Evolutionary conservation across 2,888 invertebrate species (phyloP).

Genomic region (Dryomyza anilis): DNA sequence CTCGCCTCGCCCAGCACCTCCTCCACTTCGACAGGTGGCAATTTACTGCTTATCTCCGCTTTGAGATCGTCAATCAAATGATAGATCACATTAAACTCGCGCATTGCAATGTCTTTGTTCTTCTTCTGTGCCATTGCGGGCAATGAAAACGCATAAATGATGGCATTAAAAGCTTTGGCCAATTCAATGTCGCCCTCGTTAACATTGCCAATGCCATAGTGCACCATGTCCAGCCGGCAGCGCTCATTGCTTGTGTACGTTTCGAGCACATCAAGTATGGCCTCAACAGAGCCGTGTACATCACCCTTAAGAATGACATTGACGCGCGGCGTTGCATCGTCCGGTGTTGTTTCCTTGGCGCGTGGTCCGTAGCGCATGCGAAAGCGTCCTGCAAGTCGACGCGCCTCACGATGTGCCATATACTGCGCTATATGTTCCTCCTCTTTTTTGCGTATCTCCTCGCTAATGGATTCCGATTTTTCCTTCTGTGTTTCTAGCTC

Average conservation of each 20-base stretch:
- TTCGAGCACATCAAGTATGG: conserved; percentile 87
- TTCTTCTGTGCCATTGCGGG: conserved; percentile 62
- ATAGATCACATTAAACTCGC: conserved; percentile 88
- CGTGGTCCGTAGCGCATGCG: conserved; percentile 67
- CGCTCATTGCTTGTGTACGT: conserved; percentile 77
- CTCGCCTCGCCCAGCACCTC: conserved; percentile 83
- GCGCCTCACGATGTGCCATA: conserved; percentile 66
- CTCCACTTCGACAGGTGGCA: conserved; percentile 77
- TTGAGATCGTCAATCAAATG: conserved; percentile 88
- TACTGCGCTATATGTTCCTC: conserved; percentile 71
- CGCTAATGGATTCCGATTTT: conserved; percentile 69
- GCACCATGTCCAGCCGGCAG: conserved; percentile 83
- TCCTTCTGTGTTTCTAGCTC: conserved; percentile 66
- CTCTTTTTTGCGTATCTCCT: conserved; percentile 70
- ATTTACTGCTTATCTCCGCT: conserved; percentile 72
- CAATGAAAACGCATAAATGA: conserved; percentile 90
- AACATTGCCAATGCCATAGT: conserved; percentile 88
- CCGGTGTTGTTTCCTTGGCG: conserved; percentile 63
- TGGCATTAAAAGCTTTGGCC: conserved; percentile 76
- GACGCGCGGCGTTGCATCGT: conserved; percentile 65
- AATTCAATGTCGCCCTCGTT: conserved; percentile 83
- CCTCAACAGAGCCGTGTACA: conserved; percentile 95
- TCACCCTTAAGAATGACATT: conserved; percentile 80
- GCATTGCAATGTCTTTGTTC: conserved; percentile 65
- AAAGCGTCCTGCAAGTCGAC: conserved; percentile 68